Conservation (phyloP, 2,113 vertebrate species). For the Peucedramus taeniatus region DNA sequence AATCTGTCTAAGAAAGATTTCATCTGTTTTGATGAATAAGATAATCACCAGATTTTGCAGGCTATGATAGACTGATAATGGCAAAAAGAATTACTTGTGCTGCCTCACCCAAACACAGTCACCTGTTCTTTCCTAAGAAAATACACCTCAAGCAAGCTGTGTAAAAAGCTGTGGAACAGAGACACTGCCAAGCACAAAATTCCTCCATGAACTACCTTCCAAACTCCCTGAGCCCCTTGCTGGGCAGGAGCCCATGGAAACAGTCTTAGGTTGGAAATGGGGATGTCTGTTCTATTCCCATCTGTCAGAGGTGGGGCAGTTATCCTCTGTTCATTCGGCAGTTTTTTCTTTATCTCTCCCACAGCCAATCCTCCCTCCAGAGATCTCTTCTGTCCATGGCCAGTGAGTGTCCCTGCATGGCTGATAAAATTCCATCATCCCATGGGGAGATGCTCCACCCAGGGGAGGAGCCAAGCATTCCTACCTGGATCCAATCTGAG, state of each 20-base stretch:
- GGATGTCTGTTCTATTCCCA: fast-evolving
- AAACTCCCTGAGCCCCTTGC: fast-evolving
- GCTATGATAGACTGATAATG: not conserved
- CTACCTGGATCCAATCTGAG: too few relatives aligned
- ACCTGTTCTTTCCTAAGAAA: not conserved
- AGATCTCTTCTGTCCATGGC: not conserved
- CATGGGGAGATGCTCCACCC: not conserved
- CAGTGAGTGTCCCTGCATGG: not conserved
- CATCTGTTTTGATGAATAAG: not conserved
- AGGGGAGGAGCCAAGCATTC: not conserved
- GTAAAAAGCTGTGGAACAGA: not conserved
- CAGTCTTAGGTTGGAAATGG: not conserved
- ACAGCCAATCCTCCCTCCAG: too few relatives aligned
- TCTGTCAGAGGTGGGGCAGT: not conserved
- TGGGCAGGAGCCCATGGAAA: not conserved
- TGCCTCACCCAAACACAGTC: not conserved
- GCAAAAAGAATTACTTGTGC: not conserved
- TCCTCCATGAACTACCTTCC: not conserved
- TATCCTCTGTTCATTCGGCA: not conserved
- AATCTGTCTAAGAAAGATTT: not conserved
- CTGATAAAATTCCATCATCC: not conserved
- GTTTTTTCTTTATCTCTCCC: too few relatives aligned
- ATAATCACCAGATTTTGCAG: not conserved
- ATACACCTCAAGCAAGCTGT: fast-evolving
- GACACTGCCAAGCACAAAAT: not conserved